Evolutionary conservation across 2,113 vertebrate species (phyloP), one percentile per base, ranked within the genome.

Genomic region (Neopipo cinnamomea): DNA sequence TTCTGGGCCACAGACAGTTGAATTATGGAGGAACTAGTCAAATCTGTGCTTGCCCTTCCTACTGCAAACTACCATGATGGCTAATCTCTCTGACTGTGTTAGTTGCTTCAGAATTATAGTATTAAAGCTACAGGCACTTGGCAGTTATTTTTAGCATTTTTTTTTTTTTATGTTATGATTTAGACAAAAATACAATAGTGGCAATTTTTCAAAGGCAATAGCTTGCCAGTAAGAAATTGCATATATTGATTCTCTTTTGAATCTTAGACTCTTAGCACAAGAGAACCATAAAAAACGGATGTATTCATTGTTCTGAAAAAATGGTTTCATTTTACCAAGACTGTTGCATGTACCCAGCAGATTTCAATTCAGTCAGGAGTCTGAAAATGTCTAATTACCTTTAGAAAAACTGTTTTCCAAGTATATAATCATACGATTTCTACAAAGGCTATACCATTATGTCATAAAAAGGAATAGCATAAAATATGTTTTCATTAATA

Each of bases 231-330:
- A 59, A 63, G 73, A 83, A 89, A 94, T 67, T 68, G 24, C 39
- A 46, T 53, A 58, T 90, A 94, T 88, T 66, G 95, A 93, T 65
- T 93, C 35, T 61, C 49, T 94, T 91, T 71, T 80, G 23, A 89
- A 70, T 72, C 44, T 71, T 52, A 74, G 46, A 39, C 8, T 76
- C 47, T 94, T 72, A 85, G 44, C 63, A 59, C 53, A 79, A 71
- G 10, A 89, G 50, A 88, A 76, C 50, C 62, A 90, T 55, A 96
- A 94, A 96, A 79, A 14, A 3, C 5, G 24, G 30, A 59, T 70
- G 28, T 13, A 87, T 91, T 84, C 63, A 85, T 72, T 41, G 63
- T 73, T 89, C 44, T 89, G 74, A 76, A 90, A 75, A 92, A 91
- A 75, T n/a, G 47, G 68, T 89, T 92, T 82, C n/a, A 76, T 74